A percentile compares a stretch with the other conserved stretches of the same genome.
phyloP scores from a whole-genome alignment of 2,888 invertebrate species.

The Tromatobia lineatoria region DNA sequence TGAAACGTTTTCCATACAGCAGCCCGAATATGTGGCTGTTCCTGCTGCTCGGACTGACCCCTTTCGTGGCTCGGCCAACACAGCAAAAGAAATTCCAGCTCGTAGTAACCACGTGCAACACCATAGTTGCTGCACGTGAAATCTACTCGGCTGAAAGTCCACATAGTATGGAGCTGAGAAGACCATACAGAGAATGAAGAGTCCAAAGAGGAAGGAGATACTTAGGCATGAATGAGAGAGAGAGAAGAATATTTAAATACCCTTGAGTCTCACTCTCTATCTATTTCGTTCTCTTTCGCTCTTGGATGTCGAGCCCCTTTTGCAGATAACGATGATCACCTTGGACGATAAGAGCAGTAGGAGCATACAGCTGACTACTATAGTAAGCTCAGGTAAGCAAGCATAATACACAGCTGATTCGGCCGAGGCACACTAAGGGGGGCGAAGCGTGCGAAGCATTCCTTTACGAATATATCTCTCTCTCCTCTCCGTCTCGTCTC shows the following conservation, averaged over 20 bases:
- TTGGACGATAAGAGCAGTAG: conserved; percentile 70
- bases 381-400: conserved; percentile 30
- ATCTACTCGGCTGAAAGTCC: conserved; percentile 17
- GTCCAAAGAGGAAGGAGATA: conserved; percentile 60
- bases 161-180: conserved; percentile 23
- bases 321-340: conserved; percentile 75
- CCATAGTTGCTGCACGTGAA: conserved; percentile 42
- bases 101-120: conserved; percentile 34
- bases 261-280: background rate
- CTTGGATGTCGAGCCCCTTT: conserved; percentile 67
- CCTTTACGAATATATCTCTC: conserved; percentile 60
- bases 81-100: conserved; percentile 2
- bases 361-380: conserved; percentile 65
- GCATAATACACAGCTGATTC: conserved; percentile 70
- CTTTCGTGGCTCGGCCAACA: conserved; percentile 36
- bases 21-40: conserved; percentile 34
- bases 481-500: conserved; percentile 30
- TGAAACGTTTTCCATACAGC: background rate
- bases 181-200: conserved; percentile 35
- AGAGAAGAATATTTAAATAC: conserved; percentile 54
- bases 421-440: conserved; percentile 43
- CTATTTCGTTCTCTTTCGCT: background rate
- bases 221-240: conserved; percentile 32
- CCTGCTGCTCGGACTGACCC: conserved; percentile 5
- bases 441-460: conserved; percentile 35